Evolutionary conservation across 1,140 invertebrate genomes (phyloP), one percentile per base, ranked within the genome.

Genomic region (Fopius arisanus): DNA sequence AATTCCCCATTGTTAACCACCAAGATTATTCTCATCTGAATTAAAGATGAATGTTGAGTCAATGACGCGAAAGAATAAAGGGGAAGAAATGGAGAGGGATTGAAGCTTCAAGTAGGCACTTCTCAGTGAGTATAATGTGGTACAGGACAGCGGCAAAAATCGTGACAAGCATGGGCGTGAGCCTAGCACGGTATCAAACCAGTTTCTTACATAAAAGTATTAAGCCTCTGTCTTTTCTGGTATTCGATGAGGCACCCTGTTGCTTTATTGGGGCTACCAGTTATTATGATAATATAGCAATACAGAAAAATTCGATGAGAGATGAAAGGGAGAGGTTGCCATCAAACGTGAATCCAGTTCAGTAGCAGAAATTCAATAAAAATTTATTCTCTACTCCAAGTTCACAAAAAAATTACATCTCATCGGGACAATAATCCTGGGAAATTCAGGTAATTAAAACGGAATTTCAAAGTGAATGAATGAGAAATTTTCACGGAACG

Each of bases 101-200:
- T 69, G 28, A 69, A 69, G 43, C 41, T 16, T 51, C 43, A 29
- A 69, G 31, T 69, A 51, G 28, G 26, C 16, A 48, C 26, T 65
- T 54, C 33, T 67, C 41, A 54, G 62, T 54, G 63, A 37, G 40
- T 59, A 65, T 54, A 29, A 51, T 67, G 62, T 66, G 14, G 26
- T 62, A 48, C 12, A 65, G n/a, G 31, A 29, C 51, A 28, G 65
- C 70, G 43, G 63, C 62, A 43, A 54, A 67, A 70, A 79, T 80
- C 79, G 79, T 81, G 80, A 81, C 80, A 78, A 78, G 79, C 79
- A 78, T 76, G 78, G 75, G 76, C 79, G 80, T 79, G 79, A 81
- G 70, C 43, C 3, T 79, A 1, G 26, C 21, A 73, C 70, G 75
- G 78, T n/a, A 75, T 77, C 77, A 80, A 81, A 81, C 80, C 80